These are phyloP conservation scores for Parasteatoda lunata DNA, from an alignment of 2,888 invertebrate species.

Conservation along the genomic window DNA sequence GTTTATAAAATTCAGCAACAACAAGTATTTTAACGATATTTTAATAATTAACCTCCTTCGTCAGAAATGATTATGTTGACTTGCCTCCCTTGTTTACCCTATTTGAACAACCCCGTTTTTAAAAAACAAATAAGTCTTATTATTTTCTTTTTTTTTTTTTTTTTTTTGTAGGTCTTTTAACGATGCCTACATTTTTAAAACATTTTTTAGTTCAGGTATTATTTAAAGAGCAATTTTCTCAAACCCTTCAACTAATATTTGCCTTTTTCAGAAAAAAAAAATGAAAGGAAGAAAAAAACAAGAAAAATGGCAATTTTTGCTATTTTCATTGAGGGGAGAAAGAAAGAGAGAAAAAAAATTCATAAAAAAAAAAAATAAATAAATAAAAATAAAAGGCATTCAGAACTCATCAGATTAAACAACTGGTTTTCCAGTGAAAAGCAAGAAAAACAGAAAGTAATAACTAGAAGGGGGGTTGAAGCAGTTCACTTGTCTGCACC, in stretches of 20 bases:
- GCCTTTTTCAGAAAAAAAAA: not conserved
- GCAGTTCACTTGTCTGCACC: conserved; percentile 35
- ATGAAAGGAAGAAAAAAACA: not conserved
- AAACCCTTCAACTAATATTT: not conserved
- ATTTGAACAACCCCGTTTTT: too few species aligned
- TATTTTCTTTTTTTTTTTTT: too few species aligned
- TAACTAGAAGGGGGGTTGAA: conserved; percentile 36
- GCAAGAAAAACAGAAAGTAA: conserved; percentile 37
- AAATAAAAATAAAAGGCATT: too few species aligned
- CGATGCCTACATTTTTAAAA: too few species aligned
- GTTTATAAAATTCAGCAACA: too few species aligned
- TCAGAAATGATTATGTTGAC: too few species aligned
- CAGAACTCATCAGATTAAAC: conserved; percentile 33
- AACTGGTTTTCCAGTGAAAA: conserved; percentile 39
- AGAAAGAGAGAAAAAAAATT: not conserved
- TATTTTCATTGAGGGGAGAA: not conserved
- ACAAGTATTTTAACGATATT: too few species aligned
- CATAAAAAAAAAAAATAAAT: not conserved
- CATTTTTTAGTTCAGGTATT: too few species aligned
- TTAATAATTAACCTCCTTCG: too few species aligned
- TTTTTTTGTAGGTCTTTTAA: too few species aligned
- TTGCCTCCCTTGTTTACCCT: too few species aligned
- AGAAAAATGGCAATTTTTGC: not conserved
- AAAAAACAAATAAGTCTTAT: too few species aligned
- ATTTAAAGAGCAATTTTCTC: not conserved